Base-by-base conservation (phyloP, 2,113 vertebrate genomes). In the Hippocampus guttulatus region DNA sequence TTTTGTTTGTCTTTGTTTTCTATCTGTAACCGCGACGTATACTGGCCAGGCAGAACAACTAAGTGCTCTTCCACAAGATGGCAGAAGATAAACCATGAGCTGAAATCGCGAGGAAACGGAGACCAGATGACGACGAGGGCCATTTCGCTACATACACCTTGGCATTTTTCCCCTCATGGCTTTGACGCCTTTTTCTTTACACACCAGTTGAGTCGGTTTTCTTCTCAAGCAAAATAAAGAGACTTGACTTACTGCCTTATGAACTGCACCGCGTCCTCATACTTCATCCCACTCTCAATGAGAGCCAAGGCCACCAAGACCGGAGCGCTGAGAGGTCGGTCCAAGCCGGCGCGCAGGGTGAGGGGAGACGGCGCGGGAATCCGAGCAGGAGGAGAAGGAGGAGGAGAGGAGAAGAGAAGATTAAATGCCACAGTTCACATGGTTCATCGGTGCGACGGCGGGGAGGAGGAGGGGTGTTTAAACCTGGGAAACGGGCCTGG, bases 281-380 rank as follows among this genome's bases (percentile, higher is more conserved):
- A 99, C 92, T 98, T 98, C 97, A 99, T 98, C 85, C 97, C 97
- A 89, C 90, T 91, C 87, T 98, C 97, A 85, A 99, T 96, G 89
- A 99, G 93, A 83, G 97, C 97, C 74, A 99, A 94, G 76, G 97
- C 97, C 78, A 99, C 97, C 88, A 98, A 90, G 73, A 98, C 97
- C 68, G 97, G 97, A 91, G 97, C 97, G 91, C 97, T 99, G 83
- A 68, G 66, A 83, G 71, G 77, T 23, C n/a, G 55, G 81, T 45
- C 69, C 73, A 77, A 6, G 75, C 73, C 83, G 78, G 20, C 0
- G 40, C 63, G 69, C 25, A 70, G 30, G 75, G 79, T 77, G 20
- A 45, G 23, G 64, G 77, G 77, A 81, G 74, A 74, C 33, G 38
- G 78, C 1, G 51, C 70, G 71, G 84, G 78, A 80, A 70, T 67